These are phyloP conservation scores for Drosophila murphyi DNA, from an alignment of 1,140 invertebrate species.

Conservation along the genomic window DNA sequence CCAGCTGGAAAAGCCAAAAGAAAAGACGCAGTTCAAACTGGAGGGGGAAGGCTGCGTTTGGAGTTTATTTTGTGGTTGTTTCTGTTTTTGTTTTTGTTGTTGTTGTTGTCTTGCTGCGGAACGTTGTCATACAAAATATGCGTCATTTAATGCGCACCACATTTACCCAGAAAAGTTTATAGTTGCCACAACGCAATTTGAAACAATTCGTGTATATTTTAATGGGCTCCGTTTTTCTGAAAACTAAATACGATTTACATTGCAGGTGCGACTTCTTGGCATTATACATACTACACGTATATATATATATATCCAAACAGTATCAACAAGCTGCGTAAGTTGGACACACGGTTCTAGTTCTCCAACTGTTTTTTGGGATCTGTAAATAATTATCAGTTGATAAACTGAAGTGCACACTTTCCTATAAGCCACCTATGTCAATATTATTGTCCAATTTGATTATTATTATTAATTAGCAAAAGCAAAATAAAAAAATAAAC, in stretches of 20 bases:
- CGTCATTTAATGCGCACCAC: conserved; percentile 40
- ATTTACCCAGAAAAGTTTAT: conserved; percentile 6
- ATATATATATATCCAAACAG: no score
- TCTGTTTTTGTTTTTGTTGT: conserved; percentile 9
- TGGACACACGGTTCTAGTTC: neutral
- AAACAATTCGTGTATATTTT: conserved; percentile 6
- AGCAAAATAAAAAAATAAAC: no score
- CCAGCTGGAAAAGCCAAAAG: neutral
- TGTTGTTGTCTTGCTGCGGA: neutral
- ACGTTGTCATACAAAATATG: neutral
- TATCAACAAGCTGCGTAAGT: neutral
- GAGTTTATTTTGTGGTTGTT: conserved; percentile 11
- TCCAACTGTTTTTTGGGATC: neutral
- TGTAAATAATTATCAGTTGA: conserved; percentile 33
- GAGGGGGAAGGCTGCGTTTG: neutral
- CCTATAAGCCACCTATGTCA: conserved; percentile 22
- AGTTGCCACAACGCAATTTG: conserved; percentile 35
- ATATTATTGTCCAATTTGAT: conserved; percentile 42
- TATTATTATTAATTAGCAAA: conserved; percentile 46
- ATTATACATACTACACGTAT: no score
- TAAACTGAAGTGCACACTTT: conserved; percentile 39
- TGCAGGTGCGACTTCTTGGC: neutral
- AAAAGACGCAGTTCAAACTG: conserved; percentile 19
- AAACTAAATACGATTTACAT: conserved; percentile 3
- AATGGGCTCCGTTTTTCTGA: neutral